Conservation (phyloP, 2,888 invertebrate genomes). For the Cryptosula pallasiana region DNA sequence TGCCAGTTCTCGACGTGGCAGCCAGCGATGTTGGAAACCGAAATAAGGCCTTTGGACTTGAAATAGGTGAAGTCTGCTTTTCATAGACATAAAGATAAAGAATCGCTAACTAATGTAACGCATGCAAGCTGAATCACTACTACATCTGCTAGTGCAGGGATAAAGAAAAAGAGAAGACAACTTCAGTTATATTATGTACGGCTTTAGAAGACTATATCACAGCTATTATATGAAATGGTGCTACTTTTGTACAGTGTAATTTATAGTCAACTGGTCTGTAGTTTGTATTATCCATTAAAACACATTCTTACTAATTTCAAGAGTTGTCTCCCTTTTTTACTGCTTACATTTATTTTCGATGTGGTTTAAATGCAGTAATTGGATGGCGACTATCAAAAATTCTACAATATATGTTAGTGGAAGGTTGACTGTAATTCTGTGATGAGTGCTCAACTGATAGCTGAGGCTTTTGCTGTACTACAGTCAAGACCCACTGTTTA, state of each 20-base stretch:
- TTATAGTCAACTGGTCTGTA: neutral
- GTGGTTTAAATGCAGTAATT: neutral
- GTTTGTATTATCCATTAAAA: neutral
- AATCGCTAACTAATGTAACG: neutral
- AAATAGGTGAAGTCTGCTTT: constrained; percentile 24
- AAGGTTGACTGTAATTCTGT: neutral
- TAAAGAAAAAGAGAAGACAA: neutral
- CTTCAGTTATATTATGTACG: neutral
- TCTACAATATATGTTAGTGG: neutral
- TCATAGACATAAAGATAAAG: constrained; percentile 19
- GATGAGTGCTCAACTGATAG: neutral
- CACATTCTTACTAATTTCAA: neutral
- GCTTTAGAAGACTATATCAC: neutral
- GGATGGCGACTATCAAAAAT: neutral
- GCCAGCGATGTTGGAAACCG: neutral
- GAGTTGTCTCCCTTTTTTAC: neutral
- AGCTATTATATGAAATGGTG: constrained; percentile 4
- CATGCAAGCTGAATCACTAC: neutral
- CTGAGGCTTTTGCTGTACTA: neutral
- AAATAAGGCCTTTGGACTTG: constrained; percentile 22
- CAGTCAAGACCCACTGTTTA: neutral
- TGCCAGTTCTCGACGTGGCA: constrained; percentile 22
- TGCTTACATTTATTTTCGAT: constrained; percentile 2
- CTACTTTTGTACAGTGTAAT: constrained; percentile 22
- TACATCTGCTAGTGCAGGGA: neutral